Evolutionary conservation across 2,797 vertebrate species (phyloP).

Genomic region (Hephaestus fuliginosus): DNA sequence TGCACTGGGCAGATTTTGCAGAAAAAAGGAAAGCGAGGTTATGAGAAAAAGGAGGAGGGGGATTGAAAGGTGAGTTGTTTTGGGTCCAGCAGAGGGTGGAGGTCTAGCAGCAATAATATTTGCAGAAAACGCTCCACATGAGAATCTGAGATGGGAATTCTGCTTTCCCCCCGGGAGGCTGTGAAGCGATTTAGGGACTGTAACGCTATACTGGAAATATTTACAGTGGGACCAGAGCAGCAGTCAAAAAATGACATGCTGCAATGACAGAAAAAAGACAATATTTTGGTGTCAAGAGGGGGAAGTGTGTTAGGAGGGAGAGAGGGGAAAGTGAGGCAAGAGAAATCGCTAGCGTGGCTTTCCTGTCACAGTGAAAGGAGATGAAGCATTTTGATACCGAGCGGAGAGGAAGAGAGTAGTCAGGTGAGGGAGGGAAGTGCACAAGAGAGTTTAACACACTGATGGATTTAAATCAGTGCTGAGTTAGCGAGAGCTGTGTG

Average conservation of each 20-base stretch:
- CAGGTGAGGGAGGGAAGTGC: constrained; percentile 37
- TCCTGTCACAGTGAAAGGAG: constrained; percentile 3
- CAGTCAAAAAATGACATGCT: constrained; percentile 60
- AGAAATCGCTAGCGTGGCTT: constrained; percentile 18
- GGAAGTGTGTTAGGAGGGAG: neutral
- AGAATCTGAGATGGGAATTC: constrained; percentile 81
- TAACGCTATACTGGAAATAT: constrained; percentile 80
- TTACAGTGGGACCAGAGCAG: constrained; percentile 71
- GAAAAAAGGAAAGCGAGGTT: constrained; percentile 21
- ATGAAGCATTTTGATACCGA: constrained; percentile 42
- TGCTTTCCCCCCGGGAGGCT: constrained; percentile 65
- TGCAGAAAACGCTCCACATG: constrained; percentile 65
- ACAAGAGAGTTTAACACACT: constrained; percentile 22
- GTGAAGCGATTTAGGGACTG: constrained; percentile 71
- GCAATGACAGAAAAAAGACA: constrained; percentile 56
- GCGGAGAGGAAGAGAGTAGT: constrained; percentile 27
- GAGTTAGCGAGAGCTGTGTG: constrained; percentile 56
- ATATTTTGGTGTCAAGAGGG: constrained; percentile 53
- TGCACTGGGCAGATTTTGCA: constrained; percentile 37
- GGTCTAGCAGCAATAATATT: constrained; percentile 76
- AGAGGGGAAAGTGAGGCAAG: neutral
- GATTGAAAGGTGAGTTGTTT: constrained; percentile 58
- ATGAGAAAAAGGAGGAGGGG: constrained; percentile 20
- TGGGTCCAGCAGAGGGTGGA: constrained; percentile 60
- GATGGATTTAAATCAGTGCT: constrained; percentile 35